These are phyloP conservation scores for Drosophila oshimai DNA, from an alignment of 1,140 invertebrate species.

Conservation along the genomic window DNA sequence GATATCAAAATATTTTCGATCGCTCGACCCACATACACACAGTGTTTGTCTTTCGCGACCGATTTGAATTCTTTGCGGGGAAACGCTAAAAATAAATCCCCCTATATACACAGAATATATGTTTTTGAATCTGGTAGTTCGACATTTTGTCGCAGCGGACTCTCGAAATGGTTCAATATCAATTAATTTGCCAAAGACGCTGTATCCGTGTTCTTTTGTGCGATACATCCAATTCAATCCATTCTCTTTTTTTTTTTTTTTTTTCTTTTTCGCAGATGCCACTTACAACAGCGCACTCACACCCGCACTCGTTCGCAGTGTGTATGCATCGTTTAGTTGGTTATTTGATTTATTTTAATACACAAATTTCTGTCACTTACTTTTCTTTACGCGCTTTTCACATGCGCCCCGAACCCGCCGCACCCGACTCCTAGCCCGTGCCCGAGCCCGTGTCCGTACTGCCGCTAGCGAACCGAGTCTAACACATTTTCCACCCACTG, in stretches of 20 bases:
- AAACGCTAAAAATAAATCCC: slow-evolving; percentile 44
- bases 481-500: slow-evolving; percentile 76
- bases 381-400: slow-evolving; percentile 76
- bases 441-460: slow-evolving; percentile 3
- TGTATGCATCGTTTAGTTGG: slow-evolving; percentile 74
- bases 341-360: slow-evolving; percentile 79
- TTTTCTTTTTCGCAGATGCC: slow-evolving; percentile 46
- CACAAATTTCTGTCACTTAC: slow-evolving; percentile 73
- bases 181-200: slow-evolving; percentile 62
- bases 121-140: slow-evolving; percentile 51
- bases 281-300: slow-evolving; percentile 13
- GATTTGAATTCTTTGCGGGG: slow-evolving; percentile 27
- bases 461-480: slow-evolving; percentile 34
- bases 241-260: neutral
- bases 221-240: too few species aligned
- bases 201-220: slow-evolving; percentile 18
- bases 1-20: slow-evolving; percentile 72
- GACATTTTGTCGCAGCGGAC: slow-evolving; percentile 68
- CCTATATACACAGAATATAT: slow-evolving; percentile 40
- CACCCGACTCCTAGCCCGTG: neutral
- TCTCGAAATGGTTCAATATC: slow-evolving; percentile 63
- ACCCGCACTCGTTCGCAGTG: slow-evolving; percentile 29
- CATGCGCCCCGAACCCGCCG: slow-evolving; percentile 54
- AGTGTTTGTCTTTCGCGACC: slow-evolving; percentile 24
- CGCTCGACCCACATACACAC: slow-evolving; percentile 23